phyloP scores from a whole-genome alignment of 2,113 vertebrate genomes.

The Misgurnus anguillicaudatus region DNA sequence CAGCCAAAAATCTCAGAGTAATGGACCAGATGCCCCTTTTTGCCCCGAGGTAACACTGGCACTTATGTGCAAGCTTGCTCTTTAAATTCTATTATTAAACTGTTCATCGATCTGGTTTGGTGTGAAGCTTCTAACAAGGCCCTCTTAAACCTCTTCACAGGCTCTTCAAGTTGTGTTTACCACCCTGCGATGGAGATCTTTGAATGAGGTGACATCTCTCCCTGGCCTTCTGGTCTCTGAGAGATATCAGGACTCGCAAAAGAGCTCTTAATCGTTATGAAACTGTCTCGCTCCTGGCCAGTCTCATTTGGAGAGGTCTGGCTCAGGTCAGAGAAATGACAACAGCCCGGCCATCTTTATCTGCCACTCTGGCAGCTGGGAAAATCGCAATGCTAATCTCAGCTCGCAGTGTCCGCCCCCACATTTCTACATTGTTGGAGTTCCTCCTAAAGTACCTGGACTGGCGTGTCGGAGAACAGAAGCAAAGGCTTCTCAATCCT shows the following conservation, averaged over 20 bases:
- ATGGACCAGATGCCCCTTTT: slow-evolving; percentile 94
- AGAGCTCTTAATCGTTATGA: slow-evolving; percentile 22
- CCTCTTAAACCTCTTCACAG: slow-evolving; percentile 66
- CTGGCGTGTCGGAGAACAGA: slow-evolving; percentile 35
- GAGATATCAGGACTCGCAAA: slow-evolving; percentile 32
- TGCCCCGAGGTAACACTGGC: slow-evolving; percentile 83
- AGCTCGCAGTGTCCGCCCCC: slow-evolving; percentile 21
- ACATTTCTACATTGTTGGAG: slow-evolving; percentile 18
- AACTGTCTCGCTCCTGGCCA: slow-evolving; percentile 10
- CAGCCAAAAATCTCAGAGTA: slow-evolving; percentile 94
- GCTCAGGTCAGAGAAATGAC: background rate
- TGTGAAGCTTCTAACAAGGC: background rate
- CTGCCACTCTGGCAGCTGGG: slow-evolving; percentile 25
- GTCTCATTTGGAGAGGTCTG: slow-evolving; percentile 10
- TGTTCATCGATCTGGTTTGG: background rate
- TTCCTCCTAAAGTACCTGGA: slow-evolving; percentile 4
- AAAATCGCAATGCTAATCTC: slow-evolving; percentile 34
- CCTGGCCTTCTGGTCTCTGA: slow-evolving; percentile 17
- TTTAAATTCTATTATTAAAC: background rate
- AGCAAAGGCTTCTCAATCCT: slow-evolving; percentile 69
- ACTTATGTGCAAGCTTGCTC: background rate
- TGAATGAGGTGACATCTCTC: slow-evolving; percentile 61
- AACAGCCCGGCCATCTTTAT: background rate
- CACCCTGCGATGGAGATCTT: slow-evolving; percentile 90
- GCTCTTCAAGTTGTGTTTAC: slow-evolving; percentile 92